These are phyloP conservation scores for Meganola albula DNA, from an alignment of 2,888 invertebrate species.

Conservation along the genomic window DNA sequence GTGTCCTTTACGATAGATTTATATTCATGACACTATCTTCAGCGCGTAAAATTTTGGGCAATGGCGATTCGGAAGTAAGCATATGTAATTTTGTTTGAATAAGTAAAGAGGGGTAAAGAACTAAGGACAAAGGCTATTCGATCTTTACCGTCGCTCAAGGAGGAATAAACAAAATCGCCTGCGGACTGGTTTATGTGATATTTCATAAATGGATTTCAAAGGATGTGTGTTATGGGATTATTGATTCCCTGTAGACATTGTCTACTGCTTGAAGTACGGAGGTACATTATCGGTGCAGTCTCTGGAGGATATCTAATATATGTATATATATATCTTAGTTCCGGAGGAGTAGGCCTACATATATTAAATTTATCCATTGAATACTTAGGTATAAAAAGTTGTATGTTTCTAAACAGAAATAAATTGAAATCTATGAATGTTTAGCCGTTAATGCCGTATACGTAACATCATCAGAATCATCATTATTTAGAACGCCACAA, in stretches of 20 bases:
- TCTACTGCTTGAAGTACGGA: conserved; percentile 37
- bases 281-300: conserved; percentile 41
- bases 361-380: too few relatives aligned
- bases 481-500: too few relatives aligned
- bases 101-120: conserved; percentile 67
- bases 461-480: too few relatives aligned
- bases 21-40: conserved; percentile 77
- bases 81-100: conserved; percentile 79
- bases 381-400: conserved; percentile 2
- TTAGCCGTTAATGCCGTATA: too few relatives aligned
- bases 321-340: conserved; percentile 30
- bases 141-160: conserved; percentile 57
- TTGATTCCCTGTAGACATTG: conserved; percentile 49
- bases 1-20: conserved; percentile 76
- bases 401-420: not conserved
- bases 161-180: conserved; percentile 64
- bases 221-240: conserved; percentile 58
- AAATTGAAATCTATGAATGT: too few relatives aligned
- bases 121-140: conserved; percentile 73
- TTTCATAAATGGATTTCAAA: conserved; percentile 69
- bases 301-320: conserved; percentile 43
- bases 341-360: conserved; percentile 24
- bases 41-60: conserved; percentile 76
- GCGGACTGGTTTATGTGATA: conserved; percentile 64
- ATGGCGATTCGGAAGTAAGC: conserved; percentile 74